phyloP scores from a whole-genome alignment of 2,113 vertebrate genomes.

The Oplegnathus fasciatus region DNA sequence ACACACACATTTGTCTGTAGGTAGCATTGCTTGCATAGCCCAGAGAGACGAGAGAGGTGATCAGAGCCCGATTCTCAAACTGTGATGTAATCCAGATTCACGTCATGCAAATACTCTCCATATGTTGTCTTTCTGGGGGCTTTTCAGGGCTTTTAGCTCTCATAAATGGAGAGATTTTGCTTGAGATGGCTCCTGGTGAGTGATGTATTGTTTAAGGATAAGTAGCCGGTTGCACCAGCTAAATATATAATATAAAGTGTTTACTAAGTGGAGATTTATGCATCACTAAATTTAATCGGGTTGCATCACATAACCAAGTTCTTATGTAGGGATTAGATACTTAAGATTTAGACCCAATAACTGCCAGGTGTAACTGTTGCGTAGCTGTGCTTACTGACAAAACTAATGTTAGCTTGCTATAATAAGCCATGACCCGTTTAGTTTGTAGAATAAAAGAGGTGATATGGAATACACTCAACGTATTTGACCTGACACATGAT shows the following conservation, averaged over 20 bases:
- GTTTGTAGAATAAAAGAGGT: neutral
- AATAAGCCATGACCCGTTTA: neutral
- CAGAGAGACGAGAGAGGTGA: slow-evolving; percentile 28
- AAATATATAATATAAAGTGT: neutral
- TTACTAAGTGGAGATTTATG: neutral
- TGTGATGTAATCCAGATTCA: slow-evolving; percentile 44
- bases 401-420: neutral
- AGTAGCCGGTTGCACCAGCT: neutral
- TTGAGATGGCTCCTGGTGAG: neutral
- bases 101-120: neutral
- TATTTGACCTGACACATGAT: neutral
- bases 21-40: slow-evolving; percentile 25
- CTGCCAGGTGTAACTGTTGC: neutral
- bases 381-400: neutral
- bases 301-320: neutral
- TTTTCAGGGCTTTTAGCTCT: neutral
- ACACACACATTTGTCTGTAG: slow-evolving; percentile 17
- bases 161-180: neutral
- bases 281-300: neutral
- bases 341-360: neutral
- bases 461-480: neutral
- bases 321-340: neutral
- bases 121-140: neutral
- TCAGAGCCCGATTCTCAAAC: slow-evolving; percentile 28
- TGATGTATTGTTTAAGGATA: neutral